Evolutionary conservation across 2,888 invertebrate species (phyloP).

Genomic region (Thysanoteuthis rhombus): DNA sequence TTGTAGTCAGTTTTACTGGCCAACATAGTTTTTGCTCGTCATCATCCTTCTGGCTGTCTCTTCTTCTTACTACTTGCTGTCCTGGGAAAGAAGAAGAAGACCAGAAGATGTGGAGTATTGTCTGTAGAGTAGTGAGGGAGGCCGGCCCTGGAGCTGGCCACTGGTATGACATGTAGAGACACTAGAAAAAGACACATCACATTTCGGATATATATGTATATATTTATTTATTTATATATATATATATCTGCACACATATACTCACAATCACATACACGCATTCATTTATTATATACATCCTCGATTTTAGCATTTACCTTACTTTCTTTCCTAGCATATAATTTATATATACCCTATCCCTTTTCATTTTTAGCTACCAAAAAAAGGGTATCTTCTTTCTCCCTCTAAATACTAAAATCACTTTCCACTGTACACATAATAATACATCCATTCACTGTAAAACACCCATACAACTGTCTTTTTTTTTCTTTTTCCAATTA

Average conservation of each 20-base stretch:
- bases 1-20: not conserved
- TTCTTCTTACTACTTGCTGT: not conserved
- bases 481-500: not conserved
- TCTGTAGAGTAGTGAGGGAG: not conserved
- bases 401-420: not conserved
- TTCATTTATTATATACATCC: not conserved
- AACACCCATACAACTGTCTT: not conserved
- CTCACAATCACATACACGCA: not conserved
- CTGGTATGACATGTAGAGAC: not conserved
- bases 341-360: not conserved
- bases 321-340: not conserved
- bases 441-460: not conserved
- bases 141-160: not conserved
- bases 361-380: not conserved
- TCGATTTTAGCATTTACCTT: not conserved
- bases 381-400: not conserved
- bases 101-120: not conserved
- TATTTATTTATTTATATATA: not conserved
- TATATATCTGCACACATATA: not conserved
- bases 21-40: slow-evolving; percentile 12
- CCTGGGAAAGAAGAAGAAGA: not conserved
- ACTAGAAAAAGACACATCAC: not conserved
- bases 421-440: not conserved
- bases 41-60: slow-evolving; percentile 12
- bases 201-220: slow-evolving; percentile 16